Percentiles rank a stretch among this genome's conserved stretches.
Conservation (phyloP, 2,113 vertebrate genomes). For the Delphinapterus leucas region DNA sequence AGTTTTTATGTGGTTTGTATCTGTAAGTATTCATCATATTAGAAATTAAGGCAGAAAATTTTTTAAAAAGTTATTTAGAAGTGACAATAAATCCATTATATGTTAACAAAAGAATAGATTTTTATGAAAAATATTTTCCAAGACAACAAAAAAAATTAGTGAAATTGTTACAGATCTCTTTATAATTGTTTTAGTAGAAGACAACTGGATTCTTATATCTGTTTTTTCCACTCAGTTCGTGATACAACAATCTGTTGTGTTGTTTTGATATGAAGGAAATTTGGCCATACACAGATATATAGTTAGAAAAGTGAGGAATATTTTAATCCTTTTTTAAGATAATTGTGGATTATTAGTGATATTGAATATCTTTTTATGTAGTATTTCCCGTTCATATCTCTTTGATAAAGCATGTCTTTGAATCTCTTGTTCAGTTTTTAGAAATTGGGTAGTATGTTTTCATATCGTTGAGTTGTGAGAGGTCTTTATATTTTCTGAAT, state of each 20-base stretch:
- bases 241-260: neutral
- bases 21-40: neutral
- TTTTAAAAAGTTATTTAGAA: neutral
- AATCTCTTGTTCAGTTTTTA: neutral
- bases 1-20: neutral
- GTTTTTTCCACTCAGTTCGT: neutral
- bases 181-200: neutral
- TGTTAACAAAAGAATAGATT: constrained; percentile 14
- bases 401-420: neutral
- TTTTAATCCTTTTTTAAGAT: constrained; percentile 14
- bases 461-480: neutral
- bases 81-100: neutral
- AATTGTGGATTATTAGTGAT: neutral
- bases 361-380: neutral
- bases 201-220: neutral
- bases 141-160: neutral
- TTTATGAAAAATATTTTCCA: constrained; percentile 32
- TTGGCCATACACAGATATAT: neutral
- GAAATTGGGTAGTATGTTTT: neutral
- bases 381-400: neutral
- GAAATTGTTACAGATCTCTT: neutral
- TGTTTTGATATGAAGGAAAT: neutral
- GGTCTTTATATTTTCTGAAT: neutral
- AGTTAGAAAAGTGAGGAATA: constrained; percentile 2
- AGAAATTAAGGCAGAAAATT: neutral